phyloP scores from a whole-genome alignment of 1,140 invertebrate genomes.

The Orius insidiosus region DNA sequence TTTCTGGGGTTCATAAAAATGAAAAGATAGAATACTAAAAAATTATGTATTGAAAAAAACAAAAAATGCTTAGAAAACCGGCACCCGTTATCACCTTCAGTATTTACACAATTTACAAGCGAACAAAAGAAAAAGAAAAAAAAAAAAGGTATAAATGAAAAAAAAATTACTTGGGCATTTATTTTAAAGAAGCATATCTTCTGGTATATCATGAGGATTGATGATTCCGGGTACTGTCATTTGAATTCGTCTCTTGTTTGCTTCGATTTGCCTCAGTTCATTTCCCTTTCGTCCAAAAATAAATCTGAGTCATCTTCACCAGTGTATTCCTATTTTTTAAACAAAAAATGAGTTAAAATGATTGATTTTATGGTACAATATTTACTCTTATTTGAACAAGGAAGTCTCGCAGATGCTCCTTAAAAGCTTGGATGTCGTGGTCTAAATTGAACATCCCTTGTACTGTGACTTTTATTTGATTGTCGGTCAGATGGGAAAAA shows the following conservation, averaged over 20 bases:
- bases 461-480: conserved; percentile 97
- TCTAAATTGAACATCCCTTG: conserved; percentile 96
- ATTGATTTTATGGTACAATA: no score
- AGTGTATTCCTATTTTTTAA: conserved; percentile 70
- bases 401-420: conserved; percentile 98
- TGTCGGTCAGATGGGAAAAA: conserved; percentile 84
- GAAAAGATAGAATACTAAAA: no score
- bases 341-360: conserved; percentile 19
- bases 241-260: conserved; percentile 83
- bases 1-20: no score
- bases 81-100: no score
- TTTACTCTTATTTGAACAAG: conserved; percentile 96
- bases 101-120: no score
- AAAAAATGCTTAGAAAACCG: no score
- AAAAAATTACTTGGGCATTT: no score
- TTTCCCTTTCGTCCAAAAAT: conserved; percentile 90
- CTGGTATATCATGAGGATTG: conserved; percentile 90
- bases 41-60: no score
- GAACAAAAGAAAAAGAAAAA: no score
- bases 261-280: conserved; percentile 70
- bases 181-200: conserved; percentile 62
- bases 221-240: conserved; percentile 90
- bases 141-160: no score
- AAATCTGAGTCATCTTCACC: conserved; percentile 95
- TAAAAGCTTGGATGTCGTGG: conserved; percentile 89